Conservation (phyloP, 2,888 invertebrate genomes). For the Tipula confusa region DNA sequence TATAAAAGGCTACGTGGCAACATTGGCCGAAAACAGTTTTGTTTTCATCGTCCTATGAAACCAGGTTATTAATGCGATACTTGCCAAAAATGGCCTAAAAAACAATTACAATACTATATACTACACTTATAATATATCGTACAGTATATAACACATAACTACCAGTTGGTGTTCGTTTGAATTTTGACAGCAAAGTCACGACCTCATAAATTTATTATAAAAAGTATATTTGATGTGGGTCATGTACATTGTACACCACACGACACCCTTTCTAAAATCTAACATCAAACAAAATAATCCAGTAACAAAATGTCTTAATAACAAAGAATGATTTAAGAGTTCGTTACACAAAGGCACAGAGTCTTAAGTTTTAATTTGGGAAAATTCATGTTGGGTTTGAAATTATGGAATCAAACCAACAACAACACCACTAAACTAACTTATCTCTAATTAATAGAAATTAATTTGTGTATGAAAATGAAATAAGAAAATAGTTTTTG, state of each 20-base stretch:
- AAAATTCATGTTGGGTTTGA: not conserved
- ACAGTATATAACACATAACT: too few relatives aligned
- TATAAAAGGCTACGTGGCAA: too few relatives aligned
- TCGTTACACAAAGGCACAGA: not conserved
- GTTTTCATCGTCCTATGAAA: too few relatives aligned
- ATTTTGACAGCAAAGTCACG: not conserved
- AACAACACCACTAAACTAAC: not conserved
- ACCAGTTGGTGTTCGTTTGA: too few relatives aligned
- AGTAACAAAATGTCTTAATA: not conserved
- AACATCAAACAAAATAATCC: not conserved
- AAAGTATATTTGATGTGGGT: not conserved
- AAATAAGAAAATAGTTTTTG: not conserved
- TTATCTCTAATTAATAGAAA: conserved; percentile 20
- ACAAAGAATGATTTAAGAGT: not conserved
- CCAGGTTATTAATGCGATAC: too few relatives aligned
- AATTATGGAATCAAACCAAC: too few relatives aligned
- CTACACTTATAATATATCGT: too few relatives aligned
- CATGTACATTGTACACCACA: not conserved
- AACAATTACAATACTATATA: too few relatives aligned
- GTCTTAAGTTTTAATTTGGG: conserved; percentile 15
- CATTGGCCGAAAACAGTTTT: too few relatives aligned
- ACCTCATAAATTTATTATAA: not conserved
- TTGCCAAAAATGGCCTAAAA: too few relatives aligned
- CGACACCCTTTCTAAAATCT: not conserved
- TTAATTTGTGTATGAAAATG: not conserved